Conservation (phyloP, 2,113 vertebrate species). For the Syrrhaptes paradoxus region DNA sequence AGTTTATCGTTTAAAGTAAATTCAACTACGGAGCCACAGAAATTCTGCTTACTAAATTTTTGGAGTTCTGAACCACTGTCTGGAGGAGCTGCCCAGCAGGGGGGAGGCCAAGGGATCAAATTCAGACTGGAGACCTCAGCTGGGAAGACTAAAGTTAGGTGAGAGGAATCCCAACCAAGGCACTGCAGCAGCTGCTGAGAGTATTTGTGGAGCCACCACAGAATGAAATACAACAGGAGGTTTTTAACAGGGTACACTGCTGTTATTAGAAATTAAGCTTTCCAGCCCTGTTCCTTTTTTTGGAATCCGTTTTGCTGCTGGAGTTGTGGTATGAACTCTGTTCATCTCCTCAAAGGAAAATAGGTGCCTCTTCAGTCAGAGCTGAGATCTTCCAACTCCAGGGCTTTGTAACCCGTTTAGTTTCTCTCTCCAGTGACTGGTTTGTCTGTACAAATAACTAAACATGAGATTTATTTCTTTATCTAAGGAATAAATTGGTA, state of each 20-base stretch:
- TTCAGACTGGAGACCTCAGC: not conserved
- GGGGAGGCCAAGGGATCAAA: not conserved
- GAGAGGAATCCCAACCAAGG: conserved; percentile 9
- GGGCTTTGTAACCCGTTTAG: not conserved
- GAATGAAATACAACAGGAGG: not conserved
- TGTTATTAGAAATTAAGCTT: not conserved
- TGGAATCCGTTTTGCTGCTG: not conserved
- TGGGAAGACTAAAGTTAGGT: not conserved
- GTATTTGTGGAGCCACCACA: not conserved
- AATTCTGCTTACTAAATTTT: not conserved
- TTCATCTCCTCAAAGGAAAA: not conserved
- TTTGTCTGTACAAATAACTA: not conserved
- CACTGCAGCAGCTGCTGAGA: not conserved
- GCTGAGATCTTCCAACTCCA: not conserved
- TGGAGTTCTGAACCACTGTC: not conserved
- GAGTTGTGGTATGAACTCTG: accelerated
- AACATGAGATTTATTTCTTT: not conserved
- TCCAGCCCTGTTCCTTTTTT: not conserved
- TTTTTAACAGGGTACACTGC: not conserved
- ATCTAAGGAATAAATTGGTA: not conserved
- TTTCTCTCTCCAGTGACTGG: accelerated
- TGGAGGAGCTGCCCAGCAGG: not conserved
- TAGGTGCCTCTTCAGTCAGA: not conserved
- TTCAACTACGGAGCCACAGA: not conserved
- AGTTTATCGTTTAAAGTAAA: not conserved